Percentiles rank a stretch among this genome's conserved stretches.
Evolutionary conservation across 2,888 invertebrate species (phyloP).

Genomic region (Drosophila sordidapex): DNA sequence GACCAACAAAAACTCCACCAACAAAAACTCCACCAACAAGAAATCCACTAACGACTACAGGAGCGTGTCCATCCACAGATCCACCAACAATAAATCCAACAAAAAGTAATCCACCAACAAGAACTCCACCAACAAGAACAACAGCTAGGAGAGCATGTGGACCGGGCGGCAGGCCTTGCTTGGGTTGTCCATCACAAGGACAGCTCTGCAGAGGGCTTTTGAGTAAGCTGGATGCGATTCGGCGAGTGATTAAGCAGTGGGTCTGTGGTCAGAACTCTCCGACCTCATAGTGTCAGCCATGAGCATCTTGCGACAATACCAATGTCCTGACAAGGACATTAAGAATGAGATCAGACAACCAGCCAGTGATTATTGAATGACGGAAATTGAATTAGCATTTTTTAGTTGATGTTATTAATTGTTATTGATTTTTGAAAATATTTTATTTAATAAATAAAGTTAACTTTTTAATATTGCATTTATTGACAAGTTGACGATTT

Average conservation of each 20-base stretch:
- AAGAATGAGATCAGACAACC: background rate
- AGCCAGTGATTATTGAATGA: background rate
- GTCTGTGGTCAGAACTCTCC: constrained; percentile 29
- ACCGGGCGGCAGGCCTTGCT: constrained; percentile 28
- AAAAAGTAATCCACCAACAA: background rate
- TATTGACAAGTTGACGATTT: background rate
- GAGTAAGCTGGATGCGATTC: background rate
- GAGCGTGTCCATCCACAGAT: too few relatives aligned
- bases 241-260: constrained; percentile 19
- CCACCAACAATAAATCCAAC: too few relatives aligned
- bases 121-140: background rate
- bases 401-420: background rate
- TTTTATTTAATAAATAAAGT: background rate
- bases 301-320: background rate
- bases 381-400: background rate
- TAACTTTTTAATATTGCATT: background rate
- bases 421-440: background rate
- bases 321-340: background rate
- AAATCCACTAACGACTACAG: too few relatives aligned
- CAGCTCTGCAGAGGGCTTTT: constrained; percentile 22
- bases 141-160: constrained; percentile 29
- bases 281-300: background rate
- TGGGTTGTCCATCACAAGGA: constrained; percentile 9
- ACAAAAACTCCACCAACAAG: too few relatives aligned
- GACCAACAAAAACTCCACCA: background rate